These are phyloP conservation scores for Torymus aiolomorphi DNA, from an alignment of 2,888 invertebrate species.

Conservation along the genomic window DNA sequence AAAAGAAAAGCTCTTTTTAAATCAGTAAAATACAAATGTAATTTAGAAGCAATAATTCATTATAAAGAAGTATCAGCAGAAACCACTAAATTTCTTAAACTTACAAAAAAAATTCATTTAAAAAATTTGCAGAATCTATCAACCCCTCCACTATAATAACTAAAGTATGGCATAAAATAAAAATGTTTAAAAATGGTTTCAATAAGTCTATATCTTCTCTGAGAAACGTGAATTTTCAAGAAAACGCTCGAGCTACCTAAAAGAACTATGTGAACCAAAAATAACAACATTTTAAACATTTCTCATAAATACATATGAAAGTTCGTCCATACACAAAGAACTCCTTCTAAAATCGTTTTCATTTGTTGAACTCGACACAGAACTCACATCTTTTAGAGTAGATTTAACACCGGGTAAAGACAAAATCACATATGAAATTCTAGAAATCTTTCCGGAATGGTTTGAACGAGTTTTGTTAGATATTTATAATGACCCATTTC, in stretches of 20 bases:
- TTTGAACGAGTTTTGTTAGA: no score
- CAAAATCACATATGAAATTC: not conserved
- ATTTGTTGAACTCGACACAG: not conserved
- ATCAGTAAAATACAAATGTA: not conserved
- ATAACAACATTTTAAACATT: no score
- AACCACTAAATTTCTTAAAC: no score
- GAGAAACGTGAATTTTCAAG: not conserved
- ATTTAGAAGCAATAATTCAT: not conserved
- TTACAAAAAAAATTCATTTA: not conserved
- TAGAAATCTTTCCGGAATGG: not conserved
- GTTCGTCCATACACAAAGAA: not conserved
- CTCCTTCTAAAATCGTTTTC: not conserved
- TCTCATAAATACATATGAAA: no score
- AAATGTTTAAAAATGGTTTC: no score
- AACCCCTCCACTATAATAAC: not conserved
- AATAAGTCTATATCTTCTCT: not conserved
- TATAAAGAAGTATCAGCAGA: no score
- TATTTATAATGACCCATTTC: not conserved
- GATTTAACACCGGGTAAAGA: not conserved
- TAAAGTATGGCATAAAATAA: not conserved
- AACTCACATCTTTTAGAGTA: not conserved
- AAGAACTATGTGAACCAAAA: not conserved
- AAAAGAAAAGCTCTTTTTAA: not conserved
- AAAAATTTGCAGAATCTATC: not conserved
- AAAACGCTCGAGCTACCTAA: not conserved